Conservation (phyloP, 2,113 vertebrate species). For the Sylvicapra grimmia region DNA sequence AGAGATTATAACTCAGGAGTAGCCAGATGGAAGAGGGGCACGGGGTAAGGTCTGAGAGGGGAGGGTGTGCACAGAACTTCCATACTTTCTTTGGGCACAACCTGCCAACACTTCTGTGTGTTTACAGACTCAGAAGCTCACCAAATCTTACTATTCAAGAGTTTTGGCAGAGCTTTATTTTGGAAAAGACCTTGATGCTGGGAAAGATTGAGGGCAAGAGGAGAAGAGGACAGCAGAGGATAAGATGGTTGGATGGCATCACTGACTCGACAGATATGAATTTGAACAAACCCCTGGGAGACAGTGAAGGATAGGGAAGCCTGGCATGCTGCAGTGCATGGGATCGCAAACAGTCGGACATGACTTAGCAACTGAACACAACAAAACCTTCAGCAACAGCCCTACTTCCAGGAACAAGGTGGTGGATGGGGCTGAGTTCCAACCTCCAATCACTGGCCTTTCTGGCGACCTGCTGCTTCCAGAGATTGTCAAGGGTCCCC, state of each 20-base stretch:
- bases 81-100: no score
- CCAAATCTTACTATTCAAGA: not conserved
- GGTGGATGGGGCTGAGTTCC: not conserved
- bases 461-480: not conserved
- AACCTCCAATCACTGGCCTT: not conserved
- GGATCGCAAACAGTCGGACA: accelerated
- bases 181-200: not conserved
- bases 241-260: not conserved
- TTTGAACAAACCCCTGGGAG: not conserved
- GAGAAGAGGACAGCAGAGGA: not conserved
- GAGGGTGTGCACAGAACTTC: not conserved
- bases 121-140: not conserved
- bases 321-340: not conserved
- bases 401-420: not conserved
- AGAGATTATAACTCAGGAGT: not conserved
- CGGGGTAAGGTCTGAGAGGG: accelerated
- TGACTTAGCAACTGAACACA: not conserved
- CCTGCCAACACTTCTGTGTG: no score
- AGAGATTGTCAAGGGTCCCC: not conserved
- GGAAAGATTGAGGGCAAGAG: not conserved
- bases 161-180: not conserved
- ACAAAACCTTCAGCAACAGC: not conserved
- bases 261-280: not conserved
- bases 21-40: not conserved
- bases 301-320: not conserved